Percentiles rank a stretch among this genome's conserved stretches.
Evolutionary conservation across 2,797 vertebrate species (phyloP).

Genomic region (Zalophus californianus): DNA sequence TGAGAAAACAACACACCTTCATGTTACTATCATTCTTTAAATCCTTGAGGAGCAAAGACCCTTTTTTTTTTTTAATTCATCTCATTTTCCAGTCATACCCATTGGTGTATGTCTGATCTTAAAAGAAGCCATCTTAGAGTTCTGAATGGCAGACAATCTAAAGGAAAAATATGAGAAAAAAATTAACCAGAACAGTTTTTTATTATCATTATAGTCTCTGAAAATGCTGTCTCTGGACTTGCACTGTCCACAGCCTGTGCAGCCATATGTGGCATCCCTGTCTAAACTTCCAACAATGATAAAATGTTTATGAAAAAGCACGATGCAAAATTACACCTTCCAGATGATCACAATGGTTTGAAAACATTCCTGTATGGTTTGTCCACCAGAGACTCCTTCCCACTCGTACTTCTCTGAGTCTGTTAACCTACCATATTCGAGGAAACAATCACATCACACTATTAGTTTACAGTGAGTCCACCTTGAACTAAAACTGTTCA

Average conservation of each 20-base stretch:
- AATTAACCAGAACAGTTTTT: background rate
- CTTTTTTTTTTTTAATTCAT: background rate
- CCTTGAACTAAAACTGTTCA: background rate
- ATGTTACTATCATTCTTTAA: background rate
- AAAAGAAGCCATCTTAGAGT: background rate
- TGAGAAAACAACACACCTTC: background rate
- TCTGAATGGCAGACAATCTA: background rate
- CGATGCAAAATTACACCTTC: background rate
- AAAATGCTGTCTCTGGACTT: background rate
- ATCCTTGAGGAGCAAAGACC: background rate
- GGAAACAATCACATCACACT: background rate
- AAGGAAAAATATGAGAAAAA: background rate
- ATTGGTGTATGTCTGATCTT: background rate
- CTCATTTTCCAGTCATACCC: background rate
- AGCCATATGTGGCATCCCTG: background rate
- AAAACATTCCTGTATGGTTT: background rate
- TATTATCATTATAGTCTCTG: background rate
- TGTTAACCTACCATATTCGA: rapidly evolving
- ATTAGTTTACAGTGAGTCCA: background rate
- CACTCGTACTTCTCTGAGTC: background rate
- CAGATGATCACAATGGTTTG: background rate
- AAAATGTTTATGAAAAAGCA: background rate
- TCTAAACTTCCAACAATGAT: background rate
- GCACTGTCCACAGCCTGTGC: background rate
- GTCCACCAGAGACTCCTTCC: background rate